Evolutionary conservation across 2,797 vertebrate genomes (phyloP).

Genomic region (Coluber constrictor): DNA sequence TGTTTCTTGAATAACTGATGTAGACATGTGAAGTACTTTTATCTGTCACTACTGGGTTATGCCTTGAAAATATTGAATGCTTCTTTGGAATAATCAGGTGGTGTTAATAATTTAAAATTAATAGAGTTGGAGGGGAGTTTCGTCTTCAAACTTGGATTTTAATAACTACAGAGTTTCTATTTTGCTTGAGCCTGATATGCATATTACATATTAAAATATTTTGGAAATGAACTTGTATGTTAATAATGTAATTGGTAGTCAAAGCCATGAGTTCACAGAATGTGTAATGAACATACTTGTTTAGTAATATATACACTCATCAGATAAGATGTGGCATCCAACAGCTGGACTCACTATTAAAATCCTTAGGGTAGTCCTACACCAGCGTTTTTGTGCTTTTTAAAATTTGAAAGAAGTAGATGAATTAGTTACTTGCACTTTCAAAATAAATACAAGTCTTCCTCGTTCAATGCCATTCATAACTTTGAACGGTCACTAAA

Average conservation of each 20-base stretch:
- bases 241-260: slow-evolving; percentile 6
- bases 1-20: slow-evolving; percentile 51
- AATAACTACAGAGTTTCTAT: slow-evolving; percentile 14
- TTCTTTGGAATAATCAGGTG: slow-evolving; percentile 40
- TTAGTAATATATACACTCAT: neutral
- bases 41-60: slow-evolving; percentile 51
- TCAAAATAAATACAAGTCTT: neutral
- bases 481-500: neutral
- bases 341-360: neutral
- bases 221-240: neutral
- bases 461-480: neutral
- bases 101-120: slow-evolving; percentile 48
- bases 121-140: slow-evolving; percentile 15
- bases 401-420: neutral
- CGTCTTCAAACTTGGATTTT: slow-evolving; percentile 53
- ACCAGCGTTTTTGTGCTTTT: neutral
- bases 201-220: slow-evolving; percentile 17
- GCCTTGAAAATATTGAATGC: slow-evolving; percentile 53
- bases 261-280: neutral
- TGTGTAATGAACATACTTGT: neutral
- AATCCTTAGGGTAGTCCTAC: neutral
- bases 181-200: slow-evolving; percentile 13
- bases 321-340: neutral
- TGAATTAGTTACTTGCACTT: neutral
- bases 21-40: slow-evolving; percentile 54